These are phyloP conservation scores for Cephalopholis sonnerati DNA, from an alignment of 2,113 vertebrate genomes.

Conservation along the genomic window DNA sequence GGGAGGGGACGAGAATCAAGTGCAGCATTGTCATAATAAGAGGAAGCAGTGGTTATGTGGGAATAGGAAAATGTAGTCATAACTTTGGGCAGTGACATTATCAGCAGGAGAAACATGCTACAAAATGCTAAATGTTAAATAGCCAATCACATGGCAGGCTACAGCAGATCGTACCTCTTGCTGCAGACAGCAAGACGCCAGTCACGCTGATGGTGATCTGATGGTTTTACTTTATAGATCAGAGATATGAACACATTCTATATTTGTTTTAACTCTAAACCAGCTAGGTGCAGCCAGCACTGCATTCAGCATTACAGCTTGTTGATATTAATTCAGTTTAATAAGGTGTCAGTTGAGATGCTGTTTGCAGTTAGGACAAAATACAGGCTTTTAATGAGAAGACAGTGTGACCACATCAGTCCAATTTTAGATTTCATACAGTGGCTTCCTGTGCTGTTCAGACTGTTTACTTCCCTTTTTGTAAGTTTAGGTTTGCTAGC, in stretches of 20 bases:
- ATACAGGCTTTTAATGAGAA: background rate
- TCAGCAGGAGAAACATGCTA: background rate
- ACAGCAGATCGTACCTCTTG: background rate
- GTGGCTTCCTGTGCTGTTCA: background rate
- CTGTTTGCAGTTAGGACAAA: background rate
- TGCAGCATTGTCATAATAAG: background rate
- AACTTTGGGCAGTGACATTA: background rate
- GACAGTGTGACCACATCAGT: background rate
- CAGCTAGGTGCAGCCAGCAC: background rate
- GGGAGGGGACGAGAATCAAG: background rate
- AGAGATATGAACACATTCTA: background rate
- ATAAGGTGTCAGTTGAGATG: background rate
- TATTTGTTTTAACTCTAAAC: background rate
- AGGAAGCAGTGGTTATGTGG: background rate
- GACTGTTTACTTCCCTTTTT: background rate
- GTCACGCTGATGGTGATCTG: background rate
- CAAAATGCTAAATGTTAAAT: too few relatives aligned
- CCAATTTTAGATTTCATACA: background rate
- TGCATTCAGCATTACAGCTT: background rate
- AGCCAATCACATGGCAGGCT: too few relatives aligned
- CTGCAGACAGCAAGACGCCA: background rate
- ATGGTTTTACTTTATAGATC: background rate
- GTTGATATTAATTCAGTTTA: background rate
- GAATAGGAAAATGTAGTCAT: background rate
- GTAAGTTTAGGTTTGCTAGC: background rate